Base-by-base conservation (phyloP, 35 echinoderm and acorn worm species). In the Ptychodera flava region DNA sequence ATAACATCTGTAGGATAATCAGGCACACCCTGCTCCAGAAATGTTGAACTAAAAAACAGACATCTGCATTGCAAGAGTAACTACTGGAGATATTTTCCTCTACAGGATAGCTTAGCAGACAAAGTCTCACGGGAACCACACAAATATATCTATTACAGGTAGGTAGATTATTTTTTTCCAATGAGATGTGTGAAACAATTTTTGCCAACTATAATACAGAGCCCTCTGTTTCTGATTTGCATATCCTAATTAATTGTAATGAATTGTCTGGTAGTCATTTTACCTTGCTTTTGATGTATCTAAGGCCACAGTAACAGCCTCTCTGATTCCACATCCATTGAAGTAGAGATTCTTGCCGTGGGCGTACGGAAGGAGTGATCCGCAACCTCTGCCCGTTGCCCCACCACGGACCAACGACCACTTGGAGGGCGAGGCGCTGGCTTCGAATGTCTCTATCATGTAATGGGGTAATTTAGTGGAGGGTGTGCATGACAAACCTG, bases 281-380 rank as follows among this genome's bases (percentile, higher is more conserved):
- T 89, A 97, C 91, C 89, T 91, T 76, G 86, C 86, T 15, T 38
- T 35, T 84, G 84, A 89, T 0, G 95, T 97, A 80, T 97, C 95
- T 0, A 91, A 79, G 38, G 93, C 95, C 16, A 89, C 87, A 22
- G 95, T 97, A 28, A 97, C 84, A 27, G 92, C 92, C 87, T 97
- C 92, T 85, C 95, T 90, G 15, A 90, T 36, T 6, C 87, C 95
- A 91, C 95, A 97, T 15, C 80, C 88, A 81, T 89, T 97, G 87
- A 97, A 97, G 36, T 97, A 97, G 29, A 97, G 89, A 28, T 91
- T 88, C 84, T 93, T 93, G 77, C 95, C 95, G 78, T 93, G 88
- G 36, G 92, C 95, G 77, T 97, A 79, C 16, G 95, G 95, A 16
- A 93, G 84, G 0, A 97, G 87, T 27, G 89, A 89, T 30, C 95